phyloP scores from a whole-genome alignment of 2,113 vertebrate species.

The Anolis sagrei region DNA sequence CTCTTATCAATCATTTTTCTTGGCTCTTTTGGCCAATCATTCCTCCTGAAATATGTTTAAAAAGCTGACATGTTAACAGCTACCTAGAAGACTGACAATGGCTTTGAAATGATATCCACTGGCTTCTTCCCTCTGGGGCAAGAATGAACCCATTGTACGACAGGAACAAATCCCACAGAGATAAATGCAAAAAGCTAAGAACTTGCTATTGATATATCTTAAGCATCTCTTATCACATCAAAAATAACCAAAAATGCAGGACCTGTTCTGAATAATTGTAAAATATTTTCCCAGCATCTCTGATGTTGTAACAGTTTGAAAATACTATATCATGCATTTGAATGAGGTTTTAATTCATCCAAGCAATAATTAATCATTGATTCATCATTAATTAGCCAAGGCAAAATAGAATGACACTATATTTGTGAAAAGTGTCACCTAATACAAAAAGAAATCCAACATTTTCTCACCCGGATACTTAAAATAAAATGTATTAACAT shows the following conservation, averaged over 20 bases:
- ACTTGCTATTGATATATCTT: neutral
- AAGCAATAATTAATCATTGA: slow-evolving; percentile 5
- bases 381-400: slow-evolving; percentile 26
- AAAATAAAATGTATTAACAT: slow-evolving; percentile 22
- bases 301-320: neutral
- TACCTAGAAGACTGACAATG: too few relatives aligned
- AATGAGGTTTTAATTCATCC: slow-evolving; percentile 7
- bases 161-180: too few relatives aligned
- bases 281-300: neutral
- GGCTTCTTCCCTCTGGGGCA: too few relatives aligned
- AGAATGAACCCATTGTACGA: too few relatives aligned
- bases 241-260: neutral
- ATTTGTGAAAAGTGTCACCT: slow-evolving; percentile 37
- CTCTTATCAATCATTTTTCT: too few relatives aligned
- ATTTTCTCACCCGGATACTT: slow-evolving; percentile 8
- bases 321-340: neutral
- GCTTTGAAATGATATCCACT: too few relatives aligned
- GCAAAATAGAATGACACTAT: slow-evolving; percentile 13
- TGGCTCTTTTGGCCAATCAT: too few relatives aligned
- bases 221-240: neutral
- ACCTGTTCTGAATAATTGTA: too few relatives aligned
- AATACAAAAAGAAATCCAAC: slow-evolving; percentile 4
- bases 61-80: too few relatives aligned
- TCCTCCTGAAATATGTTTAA: too few relatives aligned
- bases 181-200: neutral